Evolutionary conservation across 92 coral and sea anemone genomes (phyloP).

Genomic region (Actinostola sp.): DNA sequence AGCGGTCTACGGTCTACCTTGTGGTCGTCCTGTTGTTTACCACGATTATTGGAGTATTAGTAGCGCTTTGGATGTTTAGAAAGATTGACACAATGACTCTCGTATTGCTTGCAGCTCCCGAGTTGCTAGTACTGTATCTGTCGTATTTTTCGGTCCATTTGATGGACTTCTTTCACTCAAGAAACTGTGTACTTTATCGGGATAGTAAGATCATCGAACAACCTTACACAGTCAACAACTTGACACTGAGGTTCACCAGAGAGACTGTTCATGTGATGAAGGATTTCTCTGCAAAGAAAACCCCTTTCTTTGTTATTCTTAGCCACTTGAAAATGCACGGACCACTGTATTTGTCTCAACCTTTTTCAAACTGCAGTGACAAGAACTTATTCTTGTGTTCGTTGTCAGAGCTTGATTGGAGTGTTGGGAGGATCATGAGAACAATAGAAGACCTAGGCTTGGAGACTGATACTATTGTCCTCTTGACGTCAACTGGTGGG

Average conservation of each 20-base stretch:
- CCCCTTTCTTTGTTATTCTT: constrained; percentile 77
- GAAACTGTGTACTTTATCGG: constrained; percentile 86
- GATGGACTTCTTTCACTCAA: constrained; percentile 54
- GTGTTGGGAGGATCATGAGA: constrained; percentile 77
- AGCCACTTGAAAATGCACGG: constrained; percentile 73
- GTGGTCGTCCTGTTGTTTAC: constrained; percentile 9
- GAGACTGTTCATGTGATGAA: constrained; percentile 76
- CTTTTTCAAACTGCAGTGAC: constrained; percentile 49
- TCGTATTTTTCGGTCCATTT: constrained; percentile 25
- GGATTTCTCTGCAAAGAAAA: constrained; percentile 18
- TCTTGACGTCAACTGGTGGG: constrained; percentile 84
- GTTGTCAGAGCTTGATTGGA: constrained; percentile 86
- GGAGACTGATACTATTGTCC: constrained; percentile 65
- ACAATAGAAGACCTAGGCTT: constrained; percentile 37
- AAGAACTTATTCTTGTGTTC: constrained; percentile 54
- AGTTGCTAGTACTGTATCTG: constrained; percentile 8
- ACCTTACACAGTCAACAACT: constrained; percentile 71
- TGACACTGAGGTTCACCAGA: constrained; percentile 85
- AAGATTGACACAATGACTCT: constrained; percentile 28
- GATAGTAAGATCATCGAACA: constrained; percentile 75
- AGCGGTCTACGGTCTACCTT: constrained; percentile 7
- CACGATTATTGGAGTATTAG: background rate
- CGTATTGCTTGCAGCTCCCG: constrained; percentile 30
- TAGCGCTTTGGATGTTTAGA: constrained; percentile 24
- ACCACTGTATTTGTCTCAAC: constrained; percentile 68